Conservation (phyloP, 2,888 invertebrate genomes). For the Drosophila anomalata region DNA sequence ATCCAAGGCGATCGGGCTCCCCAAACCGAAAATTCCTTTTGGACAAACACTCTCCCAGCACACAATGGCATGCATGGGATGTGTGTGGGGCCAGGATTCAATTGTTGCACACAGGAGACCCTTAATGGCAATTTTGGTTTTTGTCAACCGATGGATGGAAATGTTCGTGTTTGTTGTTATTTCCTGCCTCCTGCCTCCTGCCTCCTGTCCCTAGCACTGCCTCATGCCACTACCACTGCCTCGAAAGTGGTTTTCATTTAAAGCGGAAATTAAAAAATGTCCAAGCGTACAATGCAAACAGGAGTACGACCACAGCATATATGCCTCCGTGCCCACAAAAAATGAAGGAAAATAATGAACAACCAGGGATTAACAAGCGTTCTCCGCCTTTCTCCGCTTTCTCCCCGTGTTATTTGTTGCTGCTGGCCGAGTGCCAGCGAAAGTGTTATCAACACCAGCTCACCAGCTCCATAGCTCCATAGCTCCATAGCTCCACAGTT, state of each 20-base stretch:
- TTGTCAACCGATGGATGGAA: conserved; percentile 12
- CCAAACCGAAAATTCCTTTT: not conserved
- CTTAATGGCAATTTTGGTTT: conserved; percentile 46
- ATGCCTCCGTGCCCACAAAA: conserved; percentile 8
- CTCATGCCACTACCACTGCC: too few relatives aligned
- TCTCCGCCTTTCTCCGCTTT: not conserved
- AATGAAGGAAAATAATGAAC: conserved; percentile 34
- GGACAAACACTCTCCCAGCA: not conserved
- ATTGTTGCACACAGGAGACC: conserved; percentile 34
- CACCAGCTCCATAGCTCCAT: not conserved
- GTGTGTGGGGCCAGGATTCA: conserved; percentile 8
- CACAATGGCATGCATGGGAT: not conserved
- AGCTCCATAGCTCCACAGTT: not conserved
- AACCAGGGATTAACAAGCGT: conserved; percentile 57
- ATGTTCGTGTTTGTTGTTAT: conserved; percentile 16
- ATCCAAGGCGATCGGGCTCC: conserved; percentile 4
- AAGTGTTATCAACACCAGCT: conserved; percentile 49
- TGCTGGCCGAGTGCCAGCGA: conserved; percentile 30
- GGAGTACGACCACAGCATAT: conserved; percentile 18
- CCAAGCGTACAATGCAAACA: conserved; percentile 49
- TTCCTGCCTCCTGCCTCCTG: conserved; percentile 12
- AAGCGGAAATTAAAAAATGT: conserved; percentile 78
- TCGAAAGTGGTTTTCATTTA: conserved; percentile 73
- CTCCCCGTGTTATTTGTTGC: not conserved
- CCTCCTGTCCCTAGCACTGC: not conserved